Conservation (phyloP, 2,113 vertebrate species). For the Irena cyanogastra region DNA sequence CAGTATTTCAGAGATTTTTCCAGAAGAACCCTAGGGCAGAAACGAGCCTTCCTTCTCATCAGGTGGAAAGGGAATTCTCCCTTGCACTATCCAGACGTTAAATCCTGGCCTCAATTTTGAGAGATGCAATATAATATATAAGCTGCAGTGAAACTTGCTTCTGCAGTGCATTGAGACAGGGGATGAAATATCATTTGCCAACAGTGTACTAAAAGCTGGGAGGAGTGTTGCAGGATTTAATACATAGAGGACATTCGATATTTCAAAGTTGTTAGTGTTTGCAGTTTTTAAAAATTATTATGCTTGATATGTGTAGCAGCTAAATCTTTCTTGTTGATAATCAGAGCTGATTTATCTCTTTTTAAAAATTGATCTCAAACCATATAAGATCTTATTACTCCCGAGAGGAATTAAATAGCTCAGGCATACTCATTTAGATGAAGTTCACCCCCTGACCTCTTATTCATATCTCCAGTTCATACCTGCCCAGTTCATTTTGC, state of each 20-base stretch:
- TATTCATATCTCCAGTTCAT: background rate
- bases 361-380: conserved; percentile 31
- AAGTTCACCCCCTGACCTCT: background rate
- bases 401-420: conserved; percentile 8
- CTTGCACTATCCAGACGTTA: background rate
- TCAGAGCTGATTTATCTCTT: conserved; percentile 22
- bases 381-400: background rate
- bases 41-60: background rate
- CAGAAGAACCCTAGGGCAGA: background rate
- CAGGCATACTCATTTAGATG: background rate
- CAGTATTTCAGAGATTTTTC: background rate
- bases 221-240: background rate
- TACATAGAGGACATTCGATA: background rate
- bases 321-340: conserved; percentile 28
- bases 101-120: background rate
- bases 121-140: background rate
- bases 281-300: background rate
- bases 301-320: background rate
- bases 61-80: background rate
- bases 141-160: background rate
- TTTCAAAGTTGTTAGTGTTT: conserved; percentile 21
- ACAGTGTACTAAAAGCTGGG: background rate
- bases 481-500: background rate
- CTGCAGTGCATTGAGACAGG: background rate
- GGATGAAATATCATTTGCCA: conserved; percentile 6